Evolutionary conservation across 2,113 vertebrate genomes (phyloP).

Genomic region (Zosterops pallidus): DNA sequence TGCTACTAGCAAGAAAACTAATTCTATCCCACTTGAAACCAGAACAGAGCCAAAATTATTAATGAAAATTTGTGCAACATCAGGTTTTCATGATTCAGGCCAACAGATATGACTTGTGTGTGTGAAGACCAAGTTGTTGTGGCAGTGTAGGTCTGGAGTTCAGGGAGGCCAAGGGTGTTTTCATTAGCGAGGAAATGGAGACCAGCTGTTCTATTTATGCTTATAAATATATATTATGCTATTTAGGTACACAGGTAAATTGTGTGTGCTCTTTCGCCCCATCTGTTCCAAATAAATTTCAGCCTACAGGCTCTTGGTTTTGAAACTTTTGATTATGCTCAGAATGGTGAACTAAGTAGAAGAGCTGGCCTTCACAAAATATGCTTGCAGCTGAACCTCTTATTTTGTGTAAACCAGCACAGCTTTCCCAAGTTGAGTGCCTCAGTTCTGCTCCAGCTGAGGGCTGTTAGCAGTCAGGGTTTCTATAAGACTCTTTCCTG

Average conservation of each 20-base stretch:
- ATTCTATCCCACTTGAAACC: not conserved
- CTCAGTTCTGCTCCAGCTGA: not conserved
- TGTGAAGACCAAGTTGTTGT: not conserved
- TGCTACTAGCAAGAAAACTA: not conserved
- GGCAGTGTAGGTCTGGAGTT: not conserved
- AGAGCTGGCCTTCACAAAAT: not conserved
- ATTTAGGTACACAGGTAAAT: not conserved
- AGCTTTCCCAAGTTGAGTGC: not conserved
- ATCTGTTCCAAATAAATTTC: constrained; percentile 18
- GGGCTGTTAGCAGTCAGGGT: not conserved
- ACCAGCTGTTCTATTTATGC: not conserved
- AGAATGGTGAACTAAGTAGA: not conserved
- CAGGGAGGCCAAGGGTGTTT: not conserved
- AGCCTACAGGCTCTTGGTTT: not conserved
- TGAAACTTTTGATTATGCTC: not conserved
- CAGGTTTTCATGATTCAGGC: not conserved
- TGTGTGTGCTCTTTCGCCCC: not conserved
- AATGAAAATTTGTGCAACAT: not conserved
- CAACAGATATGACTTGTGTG: not conserved
- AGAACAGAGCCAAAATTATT: not conserved
- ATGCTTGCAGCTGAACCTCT: not conserved
- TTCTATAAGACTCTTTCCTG: not conserved
- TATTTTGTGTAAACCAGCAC: not conserved
- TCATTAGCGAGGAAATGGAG: not conserved
- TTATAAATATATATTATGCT: not conserved